These are phyloP conservation scores for Mungos mungo DNA, from an alignment of 2,113 vertebrate species.

Conservation along the genomic window DNA sequence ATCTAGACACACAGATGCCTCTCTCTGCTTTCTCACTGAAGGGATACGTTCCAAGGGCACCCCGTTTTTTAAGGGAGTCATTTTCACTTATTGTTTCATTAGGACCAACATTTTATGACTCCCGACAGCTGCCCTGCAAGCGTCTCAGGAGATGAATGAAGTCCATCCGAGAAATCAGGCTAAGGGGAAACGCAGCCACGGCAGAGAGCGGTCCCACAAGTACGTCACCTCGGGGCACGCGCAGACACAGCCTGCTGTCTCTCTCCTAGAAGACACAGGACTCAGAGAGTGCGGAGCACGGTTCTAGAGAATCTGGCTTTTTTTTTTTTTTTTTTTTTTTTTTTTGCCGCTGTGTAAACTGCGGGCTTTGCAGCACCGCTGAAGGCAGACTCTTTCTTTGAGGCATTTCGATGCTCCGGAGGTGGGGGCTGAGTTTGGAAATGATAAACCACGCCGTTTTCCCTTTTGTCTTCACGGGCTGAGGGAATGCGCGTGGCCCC, in stretches of 20 bases:
- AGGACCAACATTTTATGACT: not conserved
- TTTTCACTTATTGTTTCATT: not conserved
- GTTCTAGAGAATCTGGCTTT: not conserved
- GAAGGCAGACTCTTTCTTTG: not conserved
- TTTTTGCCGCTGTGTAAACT: rapidly evolving
- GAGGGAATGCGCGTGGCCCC: rapidly evolving
- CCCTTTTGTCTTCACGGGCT: not conserved
- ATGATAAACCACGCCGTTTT: not conserved
- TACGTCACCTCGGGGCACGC: rapidly evolving
- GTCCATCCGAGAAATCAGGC: not conserved
- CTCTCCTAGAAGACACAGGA: not conserved
- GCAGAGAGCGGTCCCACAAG: not conserved
- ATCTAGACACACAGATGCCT: rapidly evolving
- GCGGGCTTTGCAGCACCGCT: not conserved
- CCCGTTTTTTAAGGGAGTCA: not conserved
- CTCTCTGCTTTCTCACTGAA: not conserved
- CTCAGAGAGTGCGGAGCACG: not conserved
- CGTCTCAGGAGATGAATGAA: not conserved
- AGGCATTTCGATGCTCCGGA: not conserved
- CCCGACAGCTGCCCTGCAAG: not conserved
- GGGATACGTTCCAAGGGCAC: not conserved
- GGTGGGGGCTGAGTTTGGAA: too few species aligned
- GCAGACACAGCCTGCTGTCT: rapidly evolving
- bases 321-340: not conserved
- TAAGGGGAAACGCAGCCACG: rapidly evolving